phyloP scores from a whole-genome alignment of 2,888 invertebrate species.

The Malthinus seriepunctatus region DNA sequence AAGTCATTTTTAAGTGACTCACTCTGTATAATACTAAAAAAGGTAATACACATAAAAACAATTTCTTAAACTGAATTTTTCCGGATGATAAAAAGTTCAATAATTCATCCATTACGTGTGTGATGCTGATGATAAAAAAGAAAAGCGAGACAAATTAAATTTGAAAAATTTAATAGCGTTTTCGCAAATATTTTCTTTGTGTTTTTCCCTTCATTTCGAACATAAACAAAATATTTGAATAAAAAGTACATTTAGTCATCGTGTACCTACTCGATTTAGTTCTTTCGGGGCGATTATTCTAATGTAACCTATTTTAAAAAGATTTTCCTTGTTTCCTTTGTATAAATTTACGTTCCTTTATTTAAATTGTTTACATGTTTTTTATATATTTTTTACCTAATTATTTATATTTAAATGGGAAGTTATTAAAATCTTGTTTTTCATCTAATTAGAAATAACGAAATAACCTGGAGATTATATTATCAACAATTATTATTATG shows the following conservation, averaged over 20 bases:
- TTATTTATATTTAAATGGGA: too few relatives aligned
- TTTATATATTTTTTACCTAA: too few relatives aligned
- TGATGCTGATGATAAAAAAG: not conserved
- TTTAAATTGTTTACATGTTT: too few relatives aligned
- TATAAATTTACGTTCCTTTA: not conserved
- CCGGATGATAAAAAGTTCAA: slow-evolving; percentile 16
- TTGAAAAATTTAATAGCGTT: not conserved
- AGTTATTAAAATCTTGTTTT: too few relatives aligned
- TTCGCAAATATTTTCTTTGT: not conserved
- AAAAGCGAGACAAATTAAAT: not conserved
- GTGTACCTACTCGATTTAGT: slow-evolving; percentile 2
- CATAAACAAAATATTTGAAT: slow-evolving; percentile 4
- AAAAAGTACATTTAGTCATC: slow-evolving; percentile 6
- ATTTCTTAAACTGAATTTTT: not conserved
- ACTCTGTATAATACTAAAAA: not conserved
- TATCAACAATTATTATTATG: too few relatives aligned
- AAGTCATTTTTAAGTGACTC: too few relatives aligned
- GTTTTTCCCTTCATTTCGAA: not conserved
- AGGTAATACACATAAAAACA: not conserved
- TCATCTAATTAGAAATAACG: too few relatives aligned
- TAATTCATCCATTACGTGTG: slow-evolving; percentile 10
- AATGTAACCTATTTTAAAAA: slow-evolving; percentile 4
- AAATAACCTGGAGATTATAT: too few relatives aligned
- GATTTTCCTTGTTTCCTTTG: not conserved
- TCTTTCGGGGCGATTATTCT: slow-evolving; percentile 4